phyloP scores from a whole-genome alignment of 2,888 invertebrate genomes.

The Trisateles emortualis region DNA sequence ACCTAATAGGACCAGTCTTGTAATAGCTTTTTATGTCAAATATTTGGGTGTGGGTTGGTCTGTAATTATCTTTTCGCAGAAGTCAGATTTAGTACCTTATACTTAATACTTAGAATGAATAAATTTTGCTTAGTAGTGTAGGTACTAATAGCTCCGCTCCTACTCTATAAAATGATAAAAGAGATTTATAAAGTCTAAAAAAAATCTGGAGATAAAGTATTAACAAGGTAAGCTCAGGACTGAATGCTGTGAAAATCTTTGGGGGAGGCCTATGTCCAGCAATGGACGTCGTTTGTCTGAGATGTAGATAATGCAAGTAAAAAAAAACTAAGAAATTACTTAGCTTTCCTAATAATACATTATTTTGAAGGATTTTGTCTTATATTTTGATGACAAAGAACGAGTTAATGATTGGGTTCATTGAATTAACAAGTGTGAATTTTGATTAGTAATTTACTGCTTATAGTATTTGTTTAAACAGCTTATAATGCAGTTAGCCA shows the following conservation, averaged over 20 bases:
- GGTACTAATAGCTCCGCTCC: no score
- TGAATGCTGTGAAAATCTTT: no score
- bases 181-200: no score
- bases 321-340: not conserved
- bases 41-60: constrained; percentile 5
- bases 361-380: constrained; percentile 6
- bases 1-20: constrained; percentile 5
- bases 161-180: no score
- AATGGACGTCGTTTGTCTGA: no score
- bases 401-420: constrained; percentile 37
- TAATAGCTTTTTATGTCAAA: constrained; percentile 6
- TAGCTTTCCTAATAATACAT: not conserved
- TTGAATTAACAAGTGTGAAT: constrained; percentile 42
- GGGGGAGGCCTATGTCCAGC: no score
- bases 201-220: no score
- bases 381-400: constrained; percentile 26
- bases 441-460: constrained; percentile 28
- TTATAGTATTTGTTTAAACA: constrained; percentile 22
- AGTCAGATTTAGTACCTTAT: not conserved
- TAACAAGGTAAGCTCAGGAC: no score
- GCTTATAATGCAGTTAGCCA: not conserved
- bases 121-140: not conserved
- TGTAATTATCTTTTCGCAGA: constrained; percentile 1
- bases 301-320: not conserved
- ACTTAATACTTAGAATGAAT: not conserved